Evolutionary conservation across 2,888 invertebrate species (phyloP), one percentile per base, ranked within the genome.

Genomic region (Hartigia nigra): DNA sequence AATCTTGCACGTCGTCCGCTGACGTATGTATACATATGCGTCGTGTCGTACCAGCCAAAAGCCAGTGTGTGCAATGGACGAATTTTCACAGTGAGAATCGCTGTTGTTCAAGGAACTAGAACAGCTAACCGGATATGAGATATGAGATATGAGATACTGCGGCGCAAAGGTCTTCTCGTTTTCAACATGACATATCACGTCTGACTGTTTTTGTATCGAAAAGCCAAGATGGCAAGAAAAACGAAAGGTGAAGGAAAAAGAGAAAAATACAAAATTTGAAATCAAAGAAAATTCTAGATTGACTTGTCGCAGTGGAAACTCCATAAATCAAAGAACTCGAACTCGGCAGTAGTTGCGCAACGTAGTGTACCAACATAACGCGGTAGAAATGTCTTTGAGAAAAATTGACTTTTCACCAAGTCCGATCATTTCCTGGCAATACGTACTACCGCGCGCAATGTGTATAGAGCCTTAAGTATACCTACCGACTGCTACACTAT

Each of bases 1-100:
- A 84, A 85, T 83, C 83, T 82, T 79, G 76, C 74, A 79, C 23
- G 39, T 55, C 39, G 39, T 55, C 9, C 23, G 39, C 39, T 55
- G 39, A 55, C 39, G 39, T 55, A 55, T 55, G 39, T 55, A 55
- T 23, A 55, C 39, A 55, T 9, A 55, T 55, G 39, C 23, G 39
- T 55, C 39, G 23, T 23, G 5, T 23, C 23, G 23, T 23, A 55
- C 23, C 23, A 23, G 5, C 5, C 39, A 9, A 55, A 55, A 23
- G 5, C 23, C 14, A 23, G 23, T 55, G 39, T 55, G 23, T 9
- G 23, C 14, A 23, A 23, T 5, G 39, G 39, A 9, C 23, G 23
- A 55, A 55, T 55, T 55, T 23, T 55, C 23, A 55, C 14, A 55
- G 39, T 5, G 23, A 55, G 9, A 55, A 55, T 23, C 39, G 23